A percentile compares a stretch with the other conserved stretches of the same genome.
These are phyloP conservation scores for Chanos chanos DNA, from an alignment of 2,797 vertebrate genomes.

Conservation along the genomic window DNA sequence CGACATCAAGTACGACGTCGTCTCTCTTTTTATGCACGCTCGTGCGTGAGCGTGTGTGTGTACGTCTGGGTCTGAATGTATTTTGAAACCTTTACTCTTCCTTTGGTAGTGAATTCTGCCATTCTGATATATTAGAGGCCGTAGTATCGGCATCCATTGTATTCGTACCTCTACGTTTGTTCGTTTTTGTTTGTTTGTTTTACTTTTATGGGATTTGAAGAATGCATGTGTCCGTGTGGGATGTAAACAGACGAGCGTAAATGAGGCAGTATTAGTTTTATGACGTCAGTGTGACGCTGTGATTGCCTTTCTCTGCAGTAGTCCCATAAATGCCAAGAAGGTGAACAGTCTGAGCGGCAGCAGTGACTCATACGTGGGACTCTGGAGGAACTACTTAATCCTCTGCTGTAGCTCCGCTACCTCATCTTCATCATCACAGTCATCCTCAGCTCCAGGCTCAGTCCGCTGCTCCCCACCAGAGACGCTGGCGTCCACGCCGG, in stretches of 20 bases:
- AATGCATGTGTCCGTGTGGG: no score
- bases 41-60: neutral
- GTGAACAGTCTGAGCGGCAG: slow-evolving; percentile 85
- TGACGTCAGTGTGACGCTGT: no score
- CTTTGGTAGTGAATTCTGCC: no score
- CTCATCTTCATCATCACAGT: slow-evolving; percentile 74
- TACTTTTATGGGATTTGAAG: no score
- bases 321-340: slow-evolving; percentile 98
- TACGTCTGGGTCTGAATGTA: neutral
- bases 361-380: slow-evolving; percentile 92
- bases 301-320: slow-evolving; percentile 65
- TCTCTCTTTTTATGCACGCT: neutral
- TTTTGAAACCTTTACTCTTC: neutral
- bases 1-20: slow-evolving; percentile 87
- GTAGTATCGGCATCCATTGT: no score
- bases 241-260: no score
- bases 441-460: slow-evolving; percentile 81
- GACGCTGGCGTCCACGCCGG: slow-evolving; percentile 97
- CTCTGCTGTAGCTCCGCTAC: slow-evolving; percentile 95
- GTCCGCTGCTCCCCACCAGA: slow-evolving; percentile 96
- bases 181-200: no score
- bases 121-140: no score
- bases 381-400: slow-evolving; percentile 98
- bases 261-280: no score
- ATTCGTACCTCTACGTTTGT: no score